Conservation (phyloP, 2,888 invertebrate genomes). For the Brachyptera putata region DNA sequence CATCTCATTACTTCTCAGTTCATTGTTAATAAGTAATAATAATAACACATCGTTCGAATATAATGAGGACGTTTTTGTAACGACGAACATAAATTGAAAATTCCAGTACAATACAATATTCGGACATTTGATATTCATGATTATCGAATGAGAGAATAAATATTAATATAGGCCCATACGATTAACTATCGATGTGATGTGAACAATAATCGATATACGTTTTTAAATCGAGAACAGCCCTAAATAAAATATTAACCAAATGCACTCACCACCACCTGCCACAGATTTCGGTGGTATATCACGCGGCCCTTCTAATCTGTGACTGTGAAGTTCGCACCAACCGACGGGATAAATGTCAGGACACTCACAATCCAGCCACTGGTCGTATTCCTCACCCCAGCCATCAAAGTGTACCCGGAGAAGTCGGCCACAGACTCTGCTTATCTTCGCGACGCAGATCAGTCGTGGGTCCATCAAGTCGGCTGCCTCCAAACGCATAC, state of each 20-base stretch:
- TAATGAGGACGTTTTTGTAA: too few relatives aligned
- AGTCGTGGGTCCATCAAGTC: constrained; percentile 95
- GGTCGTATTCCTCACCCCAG: constrained; percentile 95
- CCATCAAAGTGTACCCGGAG: constrained; percentile 92
- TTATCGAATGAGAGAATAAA: too few relatives aligned
- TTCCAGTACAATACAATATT: too few relatives aligned
- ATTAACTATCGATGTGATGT: too few relatives aligned
- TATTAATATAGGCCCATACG: too few relatives aligned
- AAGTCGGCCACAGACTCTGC: constrained; percentile 85
- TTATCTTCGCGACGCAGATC: constrained; percentile 92
- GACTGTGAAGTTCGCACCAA: constrained; percentile 92
- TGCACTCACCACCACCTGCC: background rate
- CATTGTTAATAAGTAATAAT: too few relatives aligned
- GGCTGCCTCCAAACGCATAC: constrained; percentile 92
- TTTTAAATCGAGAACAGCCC: too few relatives aligned
- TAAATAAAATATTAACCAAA: background rate
- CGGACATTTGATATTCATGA: too few relatives aligned
- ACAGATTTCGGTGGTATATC: background rate
- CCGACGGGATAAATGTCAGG: constrained; percentile 96
- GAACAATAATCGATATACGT: too few relatives aligned
- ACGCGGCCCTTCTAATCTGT: constrained; percentile 79
- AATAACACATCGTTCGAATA: too few relatives aligned
- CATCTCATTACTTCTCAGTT: too few relatives aligned
- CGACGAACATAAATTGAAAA: too few relatives aligned
- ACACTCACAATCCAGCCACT: constrained; percentile 95